Conservation (phyloP, 2,113 vertebrate genomes). For the Ariopsis seemanni region DNA sequence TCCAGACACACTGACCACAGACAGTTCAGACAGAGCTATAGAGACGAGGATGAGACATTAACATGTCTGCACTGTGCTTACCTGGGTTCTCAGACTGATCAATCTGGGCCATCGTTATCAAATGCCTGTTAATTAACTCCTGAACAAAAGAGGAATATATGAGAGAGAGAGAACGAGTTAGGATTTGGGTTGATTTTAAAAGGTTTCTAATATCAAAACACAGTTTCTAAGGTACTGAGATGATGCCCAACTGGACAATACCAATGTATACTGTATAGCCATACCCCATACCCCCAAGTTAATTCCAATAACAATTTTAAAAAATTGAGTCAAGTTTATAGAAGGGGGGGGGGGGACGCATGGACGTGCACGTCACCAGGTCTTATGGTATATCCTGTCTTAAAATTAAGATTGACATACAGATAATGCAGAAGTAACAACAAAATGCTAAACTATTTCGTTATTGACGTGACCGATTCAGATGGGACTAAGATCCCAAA, state of each 20-base stretch:
- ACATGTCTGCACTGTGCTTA: constrained; percentile 63
- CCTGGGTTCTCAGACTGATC: constrained; percentile 97
- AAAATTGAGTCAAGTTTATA: too few species aligned
- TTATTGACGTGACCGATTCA: too few species aligned
- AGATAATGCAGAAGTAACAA: too few species aligned
- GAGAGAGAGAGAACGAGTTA: constrained; percentile 1
- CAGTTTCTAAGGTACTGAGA: not conserved
- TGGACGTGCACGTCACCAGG: too few species aligned
- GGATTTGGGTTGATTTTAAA: not conserved
- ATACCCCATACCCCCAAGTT: not conserved
- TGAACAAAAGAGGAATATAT: constrained; percentile 57
- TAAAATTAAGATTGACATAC: too few species aligned
- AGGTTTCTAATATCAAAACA: constrained; percentile 2
- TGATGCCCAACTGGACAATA: not conserved
- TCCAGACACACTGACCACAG: constrained; percentile 33
- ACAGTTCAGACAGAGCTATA: constrained; percentile 41
- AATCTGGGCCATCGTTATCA: constrained; percentile 99
- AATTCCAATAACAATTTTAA: too few species aligned
- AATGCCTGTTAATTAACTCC: constrained; percentile 98
- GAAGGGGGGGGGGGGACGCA: too few species aligned
- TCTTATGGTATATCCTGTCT: too few species aligned
- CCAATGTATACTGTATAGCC: not conserved
- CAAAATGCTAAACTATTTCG: too few species aligned
- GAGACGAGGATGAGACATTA: not conserved
- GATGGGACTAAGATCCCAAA: too few species aligned